Base-by-base conservation (phyloP, 2,797 vertebrate species). In the Mionectes olivaceus region DNA sequence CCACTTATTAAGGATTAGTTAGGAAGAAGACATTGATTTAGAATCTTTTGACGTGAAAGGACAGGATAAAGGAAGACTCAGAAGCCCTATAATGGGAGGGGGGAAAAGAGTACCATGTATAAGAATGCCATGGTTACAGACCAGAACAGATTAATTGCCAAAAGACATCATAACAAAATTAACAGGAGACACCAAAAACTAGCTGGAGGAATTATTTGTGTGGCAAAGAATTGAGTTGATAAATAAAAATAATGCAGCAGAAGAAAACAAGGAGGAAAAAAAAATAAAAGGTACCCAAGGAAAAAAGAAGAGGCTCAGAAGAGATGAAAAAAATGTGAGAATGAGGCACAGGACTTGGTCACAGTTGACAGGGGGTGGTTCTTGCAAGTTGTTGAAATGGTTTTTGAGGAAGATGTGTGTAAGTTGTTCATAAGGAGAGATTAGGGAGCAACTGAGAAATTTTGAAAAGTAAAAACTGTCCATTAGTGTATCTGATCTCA, bases 141-240 rank as follows among this genome's bases (percentile, higher is more conserved):
- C 37, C 46, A 94, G 76, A 89, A 64, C 37, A 83, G 65, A 89
- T 60, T 91, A 91, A 92, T 61, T 93, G 53, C 39, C 60, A 69
- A 77, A 94, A 94, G n/a, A 83, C 49, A 52, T 70, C 53, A 47
- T 88, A 93, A 88, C 60, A 94, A 53, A 91, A 91, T 93, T 91
- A 94, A 86, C 12, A 2, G n/a, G 30, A 93, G 86, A 81, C 44
- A 77, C 30, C 0, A 0, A 85, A 61, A 88, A 85, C 37, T 57
- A 80, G 41, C 56, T 86, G 53, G 21, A 89, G 37, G 41, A 91
- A 53, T 85, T 81, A 87, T 37, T 35, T 75, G 4, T 47, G 64
- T 64, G 35, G 68, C 27, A 86, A 91, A 80, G 33, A 94, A 81
- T 13, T n/a, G 24, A 67, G 30, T 17, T 80, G 43, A 95, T 57